These are phyloP conservation scores for Octopus sinensis DNA, from an alignment of 1,140 invertebrate genomes.

Conservation along the genomic window DNA sequence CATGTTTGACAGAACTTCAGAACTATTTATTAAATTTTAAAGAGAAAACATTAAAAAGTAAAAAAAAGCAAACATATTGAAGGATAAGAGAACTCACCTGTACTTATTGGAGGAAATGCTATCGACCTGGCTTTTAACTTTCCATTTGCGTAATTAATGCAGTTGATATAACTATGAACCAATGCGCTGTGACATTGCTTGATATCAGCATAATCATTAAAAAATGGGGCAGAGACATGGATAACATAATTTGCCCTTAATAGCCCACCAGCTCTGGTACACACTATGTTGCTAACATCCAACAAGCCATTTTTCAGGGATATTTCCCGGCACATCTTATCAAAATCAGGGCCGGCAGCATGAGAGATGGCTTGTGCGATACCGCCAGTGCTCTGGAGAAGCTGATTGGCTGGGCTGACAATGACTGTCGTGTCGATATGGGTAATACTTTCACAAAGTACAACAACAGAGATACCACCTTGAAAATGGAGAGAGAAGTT, in stretches of 20 bases:
- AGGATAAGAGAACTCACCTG: conserved; percentile 18
- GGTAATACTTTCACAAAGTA: conserved; percentile 31
- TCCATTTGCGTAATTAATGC: conserved; percentile 36
- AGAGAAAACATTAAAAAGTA: not conserved
- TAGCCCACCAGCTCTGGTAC: conserved; percentile 31
- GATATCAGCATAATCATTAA: conserved; percentile 18
- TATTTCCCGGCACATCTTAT: conserved; percentile 30
- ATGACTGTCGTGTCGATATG: conserved; percentile 28
- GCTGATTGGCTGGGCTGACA: conserved; percentile 40
- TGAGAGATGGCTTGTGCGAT: conserved; percentile 35
- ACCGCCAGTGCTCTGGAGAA: conserved; percentile 30
- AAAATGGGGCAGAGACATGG: conserved; percentile 37
- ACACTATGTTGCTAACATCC: conserved; percentile 29
- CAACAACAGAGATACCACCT: conserved; percentile 26
- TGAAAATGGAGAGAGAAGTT: not conserved
- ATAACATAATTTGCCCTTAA: conserved; percentile 28
- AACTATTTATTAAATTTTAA: too few species aligned
- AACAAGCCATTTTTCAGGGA: conserved; percentile 25
- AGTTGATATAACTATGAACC: conserved; percentile 34
- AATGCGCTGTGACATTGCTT: conserved; percentile 30
- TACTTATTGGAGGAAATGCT: conserved; percentile 42
- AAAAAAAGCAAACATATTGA: not conserved
- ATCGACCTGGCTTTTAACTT: conserved; percentile 31
- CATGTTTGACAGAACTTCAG: too few species aligned
- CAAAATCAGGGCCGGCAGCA: conserved; percentile 32